Base-by-base conservation (phyloP, 1,140 invertebrate genomes). In the Eufriesea mexicana region DNA sequence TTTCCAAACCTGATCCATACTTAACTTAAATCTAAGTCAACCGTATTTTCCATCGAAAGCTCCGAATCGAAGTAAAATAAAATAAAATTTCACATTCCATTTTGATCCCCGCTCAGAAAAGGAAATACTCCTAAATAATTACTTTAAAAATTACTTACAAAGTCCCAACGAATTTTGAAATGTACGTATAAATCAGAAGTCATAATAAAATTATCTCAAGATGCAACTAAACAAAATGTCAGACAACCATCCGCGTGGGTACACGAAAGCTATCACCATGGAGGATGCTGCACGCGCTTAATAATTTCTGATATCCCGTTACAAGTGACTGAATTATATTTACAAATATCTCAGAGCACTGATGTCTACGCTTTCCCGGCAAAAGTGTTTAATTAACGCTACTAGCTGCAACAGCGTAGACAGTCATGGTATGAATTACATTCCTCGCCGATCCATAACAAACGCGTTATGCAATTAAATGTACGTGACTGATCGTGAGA, bases 331-430 rank as follows among this genome's bases (percentile, higher is more conserved):
- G 18, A 51, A 61, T n/a, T 55, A 16, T 49, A 4, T 67, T 78
- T 55, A 42, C 51, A 47, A 78, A 78, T 54, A 68, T 78, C 55
- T 25, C 18, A 28, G 20, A n/a, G 42, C 14, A n/a, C 35, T 35
- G 12, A 20, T 16, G 7, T 2, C 14, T 28, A 5, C 9, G 35
- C 45, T 54, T 28, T n/a, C 9, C 14, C 35, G 55, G 51, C 54
- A 55, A 62, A 67, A 66, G 67, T 49, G 73, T 80, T 79, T 86
- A 86, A 86, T 86, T 86, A 86, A 86, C 61, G 84, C 54, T 14
- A 64, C 66, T 54, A 77, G 78, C 85, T 85, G 35, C 72, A 62
- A 45, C 68, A 14, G 35, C 45, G 70, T 9, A 82, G 74, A 74
- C 85, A 61, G 47, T 62, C 16, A n/a, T 28, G 79, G 47, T 73